Conservation (phyloP, 30 jellyfish, hydroid and myxozoan species). For the Pelagia noctiluca region DNA sequence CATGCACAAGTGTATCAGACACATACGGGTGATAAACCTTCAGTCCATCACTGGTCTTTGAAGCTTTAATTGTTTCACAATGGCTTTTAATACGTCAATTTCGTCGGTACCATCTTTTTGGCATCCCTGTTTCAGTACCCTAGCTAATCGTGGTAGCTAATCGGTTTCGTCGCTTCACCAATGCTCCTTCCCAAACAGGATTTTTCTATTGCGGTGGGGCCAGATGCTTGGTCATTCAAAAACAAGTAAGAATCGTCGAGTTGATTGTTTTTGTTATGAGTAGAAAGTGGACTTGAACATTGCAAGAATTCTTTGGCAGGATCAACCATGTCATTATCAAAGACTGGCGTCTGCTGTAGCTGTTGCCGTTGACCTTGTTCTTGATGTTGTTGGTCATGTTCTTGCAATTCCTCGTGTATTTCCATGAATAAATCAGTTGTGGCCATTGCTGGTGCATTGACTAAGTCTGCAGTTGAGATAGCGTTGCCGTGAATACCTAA, state of each 20-base stretch:
- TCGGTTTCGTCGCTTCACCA: slow-evolving; percentile 12
- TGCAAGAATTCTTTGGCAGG: slow-evolving; percentile 3
- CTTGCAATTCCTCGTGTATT: slow-evolving; percentile 5
- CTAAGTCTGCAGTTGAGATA: slow-evolving; percentile 5
- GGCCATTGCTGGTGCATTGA: slow-evolving; percentile 1
- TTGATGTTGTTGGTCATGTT: background rate
- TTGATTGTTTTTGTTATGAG: background rate
- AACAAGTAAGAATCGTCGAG: slow-evolving; percentile 10
- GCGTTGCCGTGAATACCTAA: background rate
- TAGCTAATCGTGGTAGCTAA: slow-evolving; percentile 1
- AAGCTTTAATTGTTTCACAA: slow-evolving; percentile 7
- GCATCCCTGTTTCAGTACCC: slow-evolving; percentile 10
- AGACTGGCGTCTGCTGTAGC: slow-evolving; percentile 7
- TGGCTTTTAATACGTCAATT: slow-evolving; percentile 26
- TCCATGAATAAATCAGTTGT: slow-evolving; percentile 2
- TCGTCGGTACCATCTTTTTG: background rate
- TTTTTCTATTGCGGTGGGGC: slow-evolving; percentile 4
- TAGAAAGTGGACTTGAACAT: slow-evolving; percentile 1
- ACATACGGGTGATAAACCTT: too few species aligned
- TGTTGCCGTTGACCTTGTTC: slow-evolving; percentile 4
- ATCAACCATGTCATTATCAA: slow-evolving; percentile 2
- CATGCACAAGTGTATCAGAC: too few species aligned
- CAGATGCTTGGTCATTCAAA: slow-evolving; percentile 11
- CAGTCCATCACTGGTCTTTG: background rate
- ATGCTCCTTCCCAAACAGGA: background rate